Percentiles rank a stretch among this genome's conserved stretches.
These are phyloP conservation scores for Drosophila borealis DNA, from an alignment of 2,888 invertebrate species.

Conservation along the genomic window DNA sequence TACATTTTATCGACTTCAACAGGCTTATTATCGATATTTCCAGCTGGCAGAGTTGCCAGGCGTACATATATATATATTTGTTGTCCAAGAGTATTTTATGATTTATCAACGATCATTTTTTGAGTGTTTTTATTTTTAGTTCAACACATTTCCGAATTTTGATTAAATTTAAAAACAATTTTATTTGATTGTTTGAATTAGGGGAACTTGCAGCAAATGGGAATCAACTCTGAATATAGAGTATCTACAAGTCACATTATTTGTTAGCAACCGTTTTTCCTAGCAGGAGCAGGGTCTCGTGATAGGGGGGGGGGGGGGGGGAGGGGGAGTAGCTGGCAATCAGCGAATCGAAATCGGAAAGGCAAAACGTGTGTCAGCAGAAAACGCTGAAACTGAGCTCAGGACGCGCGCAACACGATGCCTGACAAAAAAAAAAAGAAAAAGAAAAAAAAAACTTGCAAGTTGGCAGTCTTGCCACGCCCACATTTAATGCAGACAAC, in stretches of 20 bases:
- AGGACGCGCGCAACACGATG: conserved; percentile 25
- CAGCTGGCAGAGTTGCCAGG: too few relatives aligned
- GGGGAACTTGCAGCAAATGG: too few relatives aligned
- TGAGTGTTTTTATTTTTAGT: too few relatives aligned
- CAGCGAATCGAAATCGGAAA: conserved; percentile 54
- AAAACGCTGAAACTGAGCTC: conserved; percentile 43
- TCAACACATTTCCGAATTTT: too few relatives aligned
- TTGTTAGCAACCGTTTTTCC: too few relatives aligned
- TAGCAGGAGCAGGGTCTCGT: neutral
- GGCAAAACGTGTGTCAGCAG: conserved; percentile 64
- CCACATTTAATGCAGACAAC: conserved; percentile 7
- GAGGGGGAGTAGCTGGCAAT: conserved; percentile 49
- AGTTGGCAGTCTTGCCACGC: neutral
- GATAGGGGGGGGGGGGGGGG: neutral
- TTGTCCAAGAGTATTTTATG: too few relatives aligned
- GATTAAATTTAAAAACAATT: too few relatives aligned
- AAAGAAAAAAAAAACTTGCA: conserved; percentile 22
- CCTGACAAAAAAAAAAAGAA: conserved; percentile 30
- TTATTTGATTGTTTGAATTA: too few relatives aligned
- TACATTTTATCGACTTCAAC: too few relatives aligned
- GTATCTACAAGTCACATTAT: neutral
- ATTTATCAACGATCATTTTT: too few relatives aligned
- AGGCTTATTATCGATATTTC: too few relatives aligned
- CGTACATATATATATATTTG: too few relatives aligned
- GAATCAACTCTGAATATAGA: neutral